Evolutionary conservation across 1,140 invertebrate genomes (phyloP).

Genomic region (Camponotus floridanus): DNA sequence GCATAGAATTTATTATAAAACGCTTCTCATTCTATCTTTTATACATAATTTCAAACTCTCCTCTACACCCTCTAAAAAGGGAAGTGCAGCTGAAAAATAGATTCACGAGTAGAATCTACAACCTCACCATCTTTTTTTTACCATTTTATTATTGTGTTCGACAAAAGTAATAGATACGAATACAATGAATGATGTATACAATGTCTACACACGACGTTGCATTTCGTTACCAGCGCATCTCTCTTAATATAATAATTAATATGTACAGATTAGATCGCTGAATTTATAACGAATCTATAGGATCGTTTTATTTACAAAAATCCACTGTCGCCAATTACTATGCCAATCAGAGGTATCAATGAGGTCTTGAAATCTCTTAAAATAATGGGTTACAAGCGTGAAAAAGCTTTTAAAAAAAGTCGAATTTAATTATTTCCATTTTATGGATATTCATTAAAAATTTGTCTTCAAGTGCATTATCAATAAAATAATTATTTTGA

Average conservation of each 20-base stretch:
- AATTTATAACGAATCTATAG: neutral
- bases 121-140: neutral
- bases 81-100: constrained; percentile 6
- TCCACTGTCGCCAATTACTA: neutral
- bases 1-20: neutral
- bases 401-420: neutral
- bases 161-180: constrained; percentile 2
- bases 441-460: neutral
- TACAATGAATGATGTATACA: constrained; percentile 11
- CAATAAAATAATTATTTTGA: neutral
- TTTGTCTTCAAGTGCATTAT: neutral
- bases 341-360: neutral
- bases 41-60: neutral
- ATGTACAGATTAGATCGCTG: neutral
- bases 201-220: neutral
- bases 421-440: neutral
- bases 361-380: neutral
- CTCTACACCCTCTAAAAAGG: neutral
- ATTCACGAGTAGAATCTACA: neutral
- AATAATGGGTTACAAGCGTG: neutral
- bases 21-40: no score
- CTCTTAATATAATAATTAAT: constrained; percentile 9
- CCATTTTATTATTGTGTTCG: constrained; percentile 31
- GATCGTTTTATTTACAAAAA: constrained; percentile 39
- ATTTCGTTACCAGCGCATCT: constrained; percentile 3